phyloP scores from a whole-genome alignment of 2,113 vertebrate genomes.

The Hassar affinis region DNA sequence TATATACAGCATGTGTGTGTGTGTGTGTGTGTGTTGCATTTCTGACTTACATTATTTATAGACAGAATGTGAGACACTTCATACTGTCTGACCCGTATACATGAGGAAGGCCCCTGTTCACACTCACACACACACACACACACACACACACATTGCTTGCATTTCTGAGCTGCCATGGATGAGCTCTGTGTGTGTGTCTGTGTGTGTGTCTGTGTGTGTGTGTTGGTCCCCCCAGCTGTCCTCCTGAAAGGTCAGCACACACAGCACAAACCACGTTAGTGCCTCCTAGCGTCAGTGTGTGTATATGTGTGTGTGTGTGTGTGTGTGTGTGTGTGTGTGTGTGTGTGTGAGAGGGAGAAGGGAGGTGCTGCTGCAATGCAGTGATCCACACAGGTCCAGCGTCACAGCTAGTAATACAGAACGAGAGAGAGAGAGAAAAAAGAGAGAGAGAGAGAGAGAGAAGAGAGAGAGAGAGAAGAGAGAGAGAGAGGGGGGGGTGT shows the following conservation, averaged over 20 bases:
- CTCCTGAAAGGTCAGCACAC: slow-evolving; percentile 28
- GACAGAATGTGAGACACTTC: slow-evolving; percentile 29
- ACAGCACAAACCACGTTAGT: not conserved
- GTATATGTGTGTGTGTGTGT: slow-evolving; percentile 21
- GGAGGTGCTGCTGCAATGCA: slow-evolving; percentile 48
- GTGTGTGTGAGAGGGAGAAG: slow-evolving; percentile 6
- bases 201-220: slow-evolving; percentile 17
- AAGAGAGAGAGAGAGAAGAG: no score
- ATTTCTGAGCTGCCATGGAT: slow-evolving; percentile 9
- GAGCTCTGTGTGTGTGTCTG: slow-evolving; percentile 17
- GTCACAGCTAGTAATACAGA: slow-evolving; percentile 26
- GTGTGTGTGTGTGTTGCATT: slow-evolving; percentile 15
- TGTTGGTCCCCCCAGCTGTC: slow-evolving; percentile 13
- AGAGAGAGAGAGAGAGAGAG: not conserved
- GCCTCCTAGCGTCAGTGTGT: not conserved
- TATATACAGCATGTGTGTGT: not conserved
- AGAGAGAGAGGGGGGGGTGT: no score
- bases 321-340: not conserved
- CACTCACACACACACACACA: no score
- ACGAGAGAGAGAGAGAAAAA: not conserved
- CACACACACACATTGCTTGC: slow-evolving; percentile 23
- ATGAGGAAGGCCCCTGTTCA: slow-evolving; percentile 20
- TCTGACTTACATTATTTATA: slow-evolving; percentile 37
- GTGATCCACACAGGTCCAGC: slow-evolving; percentile 32
- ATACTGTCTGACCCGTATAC: slow-evolving; percentile 15